Base-by-base conservation (phyloP, 2,888 invertebrate genomes). In the Microplitis deprimator region DNA sequence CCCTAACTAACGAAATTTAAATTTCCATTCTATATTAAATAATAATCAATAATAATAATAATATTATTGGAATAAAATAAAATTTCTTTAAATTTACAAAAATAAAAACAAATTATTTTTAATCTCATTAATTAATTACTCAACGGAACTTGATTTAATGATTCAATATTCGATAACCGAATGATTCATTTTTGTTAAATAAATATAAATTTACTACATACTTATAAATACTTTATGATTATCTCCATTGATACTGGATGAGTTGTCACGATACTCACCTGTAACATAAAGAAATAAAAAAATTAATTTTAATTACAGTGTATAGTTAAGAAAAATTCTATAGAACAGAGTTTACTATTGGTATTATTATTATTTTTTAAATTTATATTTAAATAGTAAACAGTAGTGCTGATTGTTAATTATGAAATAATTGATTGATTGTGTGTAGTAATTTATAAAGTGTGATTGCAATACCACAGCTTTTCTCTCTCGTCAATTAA, bases 391-490 rank as follows among this genome's bases (percentile, higher is more conserved):
- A 40, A 10, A 39, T 16, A 41, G 41, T 13, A 50, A 50, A 50
- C 50, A 76, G 61, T 61, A 16, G 70, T 68, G 76, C 59, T 86
- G 83, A 85, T 85, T 83, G 84, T 85, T 84, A 85, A 87, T 87
- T 83, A 84, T 77, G 80, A 77, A 83, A 13, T 50, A 50, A 82
- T 86, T 86, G 85, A 87, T 87, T 85, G 84, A 85, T 86, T 81
- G 80, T 79, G 79, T 80, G 68, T 79, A 80, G 83, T 84, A 87
- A 87, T 85, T 85, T 81, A 83, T 83, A 77, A 17, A 17, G 41
- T 8, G 40, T 50, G 41, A 68, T 68, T 61, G 69, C 39, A 59
- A 59, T 13, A 38, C 50, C 68, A 64, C 64, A 39, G n/a, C 39
- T 13, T 17, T 40, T 50, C 39, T 7, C 75, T 60, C 40, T 13